Evolutionary conservation across 2,888 invertebrate genomes (phyloP).

Genomic region (Meteorus colon): DNA sequence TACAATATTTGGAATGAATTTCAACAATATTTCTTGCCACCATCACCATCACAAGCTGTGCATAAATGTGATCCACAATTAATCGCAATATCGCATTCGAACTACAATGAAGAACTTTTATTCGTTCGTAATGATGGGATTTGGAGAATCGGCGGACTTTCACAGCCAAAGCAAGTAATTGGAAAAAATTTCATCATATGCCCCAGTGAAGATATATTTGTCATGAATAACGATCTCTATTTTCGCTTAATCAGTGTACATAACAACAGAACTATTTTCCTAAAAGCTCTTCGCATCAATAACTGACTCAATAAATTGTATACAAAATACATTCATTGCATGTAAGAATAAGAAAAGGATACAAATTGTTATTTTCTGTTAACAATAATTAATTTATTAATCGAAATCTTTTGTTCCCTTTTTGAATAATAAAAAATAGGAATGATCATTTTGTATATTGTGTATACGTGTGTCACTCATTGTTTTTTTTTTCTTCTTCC

Average conservation of each 20-base stretch:
- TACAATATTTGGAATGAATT: slow-evolving; percentile 55
- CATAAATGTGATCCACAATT: background rate
- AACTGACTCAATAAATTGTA: slow-evolving; percentile 43
- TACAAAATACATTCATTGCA: background rate
- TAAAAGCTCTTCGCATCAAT: slow-evolving; percentile 58
- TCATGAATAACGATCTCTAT: slow-evolving; percentile 49
- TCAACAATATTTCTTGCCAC: slow-evolving; percentile 56
- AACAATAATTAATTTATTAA: too few species aligned
- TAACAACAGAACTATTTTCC: slow-evolving; percentile 48
- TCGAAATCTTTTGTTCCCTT: too few species aligned
- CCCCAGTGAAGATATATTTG: slow-evolving; percentile 49
- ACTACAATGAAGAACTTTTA: slow-evolving; percentile 53
- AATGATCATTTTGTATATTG: too few species aligned
- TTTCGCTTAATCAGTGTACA: slow-evolving; percentile 48
- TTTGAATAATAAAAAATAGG: too few species aligned
- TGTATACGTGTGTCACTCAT: too few species aligned
- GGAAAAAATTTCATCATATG: slow-evolving; percentile 46
- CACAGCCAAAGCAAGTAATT: slow-evolving; percentile 55
- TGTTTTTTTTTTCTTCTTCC: too few species aligned
- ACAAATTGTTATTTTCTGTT: too few species aligned
- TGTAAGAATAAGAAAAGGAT: background rate
- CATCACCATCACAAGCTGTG: slow-evolving; percentile 33
- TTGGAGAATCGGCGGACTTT: slow-evolving; percentile 62
- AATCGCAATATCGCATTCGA: background rate
- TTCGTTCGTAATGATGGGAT: slow-evolving; percentile 61